Conservation (phyloP, 2,888 invertebrate species). For the Acanthosepion esculentum region DNA sequence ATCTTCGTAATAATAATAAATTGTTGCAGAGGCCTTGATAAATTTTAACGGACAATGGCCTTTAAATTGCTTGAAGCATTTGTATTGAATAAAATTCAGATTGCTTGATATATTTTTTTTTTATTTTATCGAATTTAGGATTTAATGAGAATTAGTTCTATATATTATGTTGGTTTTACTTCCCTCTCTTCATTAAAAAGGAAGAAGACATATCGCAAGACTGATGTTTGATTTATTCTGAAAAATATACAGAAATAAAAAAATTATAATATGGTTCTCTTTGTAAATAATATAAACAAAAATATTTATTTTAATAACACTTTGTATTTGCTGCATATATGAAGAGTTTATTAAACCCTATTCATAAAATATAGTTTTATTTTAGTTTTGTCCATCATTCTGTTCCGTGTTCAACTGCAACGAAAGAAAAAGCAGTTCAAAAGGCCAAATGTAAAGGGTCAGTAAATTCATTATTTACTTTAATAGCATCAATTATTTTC, state of each 20-base stretch:
- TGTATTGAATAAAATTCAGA: neutral
- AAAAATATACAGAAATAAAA: neutral
- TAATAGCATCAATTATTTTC: neutral
- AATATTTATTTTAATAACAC: neutral
- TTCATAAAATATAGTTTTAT: neutral
- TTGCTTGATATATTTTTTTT: neutral
- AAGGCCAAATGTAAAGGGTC: neutral
- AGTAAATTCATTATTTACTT: neutral
- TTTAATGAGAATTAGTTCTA: neutral
- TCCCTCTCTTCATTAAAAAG: neutral
- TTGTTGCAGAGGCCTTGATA: neutral
- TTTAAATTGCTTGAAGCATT: neutral
- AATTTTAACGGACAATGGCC: neutral
- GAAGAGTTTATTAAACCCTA: neutral
- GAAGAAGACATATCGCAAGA: neutral
- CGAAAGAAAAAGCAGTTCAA: neutral
- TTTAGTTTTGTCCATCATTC: neutral
- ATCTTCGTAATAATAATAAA: too few species aligned
- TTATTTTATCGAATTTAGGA: neutral
- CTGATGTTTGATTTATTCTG: neutral
- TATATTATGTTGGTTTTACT: neutral
- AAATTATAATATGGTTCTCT: neutral
- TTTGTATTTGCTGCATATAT: neutral
- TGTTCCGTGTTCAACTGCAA: neutral
- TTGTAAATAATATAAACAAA: neutral